Evolutionary conservation across 2,888 invertebrate genomes (phyloP), one percentile per base, ranked within the genome.

Genomic region (Xylota sylvarum): DNA sequence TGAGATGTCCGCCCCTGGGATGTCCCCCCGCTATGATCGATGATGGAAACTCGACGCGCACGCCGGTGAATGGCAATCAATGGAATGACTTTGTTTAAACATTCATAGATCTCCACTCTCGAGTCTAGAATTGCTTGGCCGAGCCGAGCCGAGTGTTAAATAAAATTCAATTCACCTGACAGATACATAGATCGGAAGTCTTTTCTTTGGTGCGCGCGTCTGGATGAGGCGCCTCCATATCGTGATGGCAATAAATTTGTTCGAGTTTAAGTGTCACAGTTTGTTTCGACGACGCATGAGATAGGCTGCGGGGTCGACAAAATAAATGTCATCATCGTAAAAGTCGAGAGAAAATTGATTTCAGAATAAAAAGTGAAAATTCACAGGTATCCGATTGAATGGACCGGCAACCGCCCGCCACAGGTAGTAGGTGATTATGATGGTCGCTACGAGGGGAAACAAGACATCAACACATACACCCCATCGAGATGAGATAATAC

Each of bases 381-480:
- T 69, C 67, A 43, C 58, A 76, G 60, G 77, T 60, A 65, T 62
- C 37, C 30, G 27, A 14, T 2, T 55, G 55, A 2, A 14, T 19
- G 0, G 56, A 10, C 43, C 27, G n/a, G n/a, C n/a, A 27, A 17
- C 19, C 35, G 52, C n/a, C 82, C 72, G 52, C 73, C 62, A 17
- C 64, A 84, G 83, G 83, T 73, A 69, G 83, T 73, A 84, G 69
- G 84, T 79, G 83, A 78, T 84, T 84, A 84, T 79, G 72, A 70
- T 73, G 46, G 60, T 55, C 17, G 32, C 58, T 50, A 14, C 37
- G 62, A 23, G 56, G 58, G 58, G 64, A 64, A 70, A 69, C 73
- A 78, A 84, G 83, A 78, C 78, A 74, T 84, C 79, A 79, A 27
- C 37, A n/a, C 27, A 27, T 46, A 62, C 79, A 70, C 84, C 84